Evolutionary conservation across 2,888 invertebrate species (phyloP), one percentile per base, ranked within the genome.

Genomic region (Trypoxylon attenuatum): DNA sequence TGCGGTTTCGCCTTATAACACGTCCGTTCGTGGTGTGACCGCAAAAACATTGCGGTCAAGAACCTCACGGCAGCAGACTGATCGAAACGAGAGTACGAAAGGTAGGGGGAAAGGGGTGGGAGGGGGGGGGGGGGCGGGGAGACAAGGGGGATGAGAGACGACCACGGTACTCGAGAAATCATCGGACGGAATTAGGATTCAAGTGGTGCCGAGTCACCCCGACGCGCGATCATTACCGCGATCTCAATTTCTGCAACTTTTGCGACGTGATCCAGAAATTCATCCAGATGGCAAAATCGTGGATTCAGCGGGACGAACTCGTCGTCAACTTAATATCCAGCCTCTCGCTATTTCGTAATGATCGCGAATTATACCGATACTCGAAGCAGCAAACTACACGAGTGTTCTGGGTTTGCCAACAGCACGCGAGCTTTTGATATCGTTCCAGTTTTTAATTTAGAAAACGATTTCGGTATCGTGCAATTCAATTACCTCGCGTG

Each of bases 61-160:
- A 49, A 33, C 16, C 33, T 19, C 29, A n/a, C 2, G 21, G 33
- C 29, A 49, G 25, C 33, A 18, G 29, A 4, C 13, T 18, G 49
- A 49, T 49, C 10, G 10, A 49, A 49, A 47, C 27, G 33, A 49
- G n/a, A 33, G 10, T 19, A 19, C 49, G 27, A 8, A n/a, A 43
- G 25, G 25, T 4, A 1, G 27, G 3, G n/a, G n/a, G n/a, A n/a
- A n/a, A n/a, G n/a, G n/a, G n/a, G n/a, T n/a, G n/a, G n/a, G n/a
- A n/a, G n/a, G n/a, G n/a, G n/a, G n/a, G n/a, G n/a, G n/a, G n/a
- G n/a, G n/a, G n/a, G n/a, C n/a, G n/a, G n/a, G n/a, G n/a, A n/a
- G n/a, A n/a, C n/a, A n/a, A n/a, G n/a, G n/a, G n/a, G n/a, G n/a
- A n/a, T n/a, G n/a, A n/a, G n/a, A n/a, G n/a, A n/a, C n/a, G n/a